These are phyloP conservation scores for Nilaparvata lugens DNA, from an alignment of 1,140 invertebrate genomes.

Conservation along the genomic window DNA sequence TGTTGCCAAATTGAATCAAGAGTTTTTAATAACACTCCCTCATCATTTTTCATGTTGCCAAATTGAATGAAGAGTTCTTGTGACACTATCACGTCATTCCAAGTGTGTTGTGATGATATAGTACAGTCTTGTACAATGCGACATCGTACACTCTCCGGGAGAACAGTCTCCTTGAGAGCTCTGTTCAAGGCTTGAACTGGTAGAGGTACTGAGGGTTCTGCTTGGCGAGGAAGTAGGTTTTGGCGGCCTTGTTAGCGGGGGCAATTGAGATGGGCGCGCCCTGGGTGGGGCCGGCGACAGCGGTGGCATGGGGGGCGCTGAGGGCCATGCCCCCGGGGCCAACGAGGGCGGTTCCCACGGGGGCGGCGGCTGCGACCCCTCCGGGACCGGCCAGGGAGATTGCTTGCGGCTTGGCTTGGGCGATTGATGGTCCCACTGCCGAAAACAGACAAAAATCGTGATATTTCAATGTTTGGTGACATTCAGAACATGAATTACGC, in stretches of 20 bases:
- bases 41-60: no score
- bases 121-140: no score
- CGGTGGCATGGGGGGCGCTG: constrained; percentile 39
- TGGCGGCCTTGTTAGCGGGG: constrained; percentile 11
- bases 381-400: constrained; percentile 39
- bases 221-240: constrained; percentile 12
- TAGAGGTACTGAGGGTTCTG: constrained; percentile 8
- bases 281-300: constrained; percentile 34
- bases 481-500: no score
- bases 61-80: no score
- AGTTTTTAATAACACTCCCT: no score
- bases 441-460: no score
- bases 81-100: no score
- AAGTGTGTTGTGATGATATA: no score
- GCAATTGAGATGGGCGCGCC: not conserved
- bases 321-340: constrained; percentile 38
- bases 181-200: not conserved
- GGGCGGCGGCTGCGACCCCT: constrained; percentile 38
- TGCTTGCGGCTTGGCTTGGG: constrained; percentile 37
- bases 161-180: no score
- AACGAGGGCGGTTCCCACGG: constrained; percentile 37
- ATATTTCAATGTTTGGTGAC: no score
- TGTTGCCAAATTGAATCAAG: no score
- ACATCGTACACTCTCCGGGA: no score
- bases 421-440: constrained; percentile 31